phyloP scores from a whole-genome alignment of 1,140 invertebrate genomes.

The Neomicropteryx cornuta region DNA sequence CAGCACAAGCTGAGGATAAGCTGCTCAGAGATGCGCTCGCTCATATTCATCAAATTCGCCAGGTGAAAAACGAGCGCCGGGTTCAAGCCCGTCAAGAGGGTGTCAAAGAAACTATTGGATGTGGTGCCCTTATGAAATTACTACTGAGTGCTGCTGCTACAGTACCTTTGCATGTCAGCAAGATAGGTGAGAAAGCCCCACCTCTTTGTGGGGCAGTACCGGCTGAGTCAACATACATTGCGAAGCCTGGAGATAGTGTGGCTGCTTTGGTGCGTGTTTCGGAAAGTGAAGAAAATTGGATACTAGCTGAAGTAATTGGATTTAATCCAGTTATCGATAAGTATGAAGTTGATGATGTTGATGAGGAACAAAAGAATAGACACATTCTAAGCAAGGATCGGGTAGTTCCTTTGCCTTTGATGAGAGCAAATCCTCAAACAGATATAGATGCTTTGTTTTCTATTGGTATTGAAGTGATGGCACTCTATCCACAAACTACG shows the following conservation, averaged over 20 bases:
- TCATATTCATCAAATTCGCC: slow-evolving; percentile 84
- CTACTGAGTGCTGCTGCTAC: slow-evolving; percentile 83
- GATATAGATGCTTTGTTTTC: slow-evolving; percentile 87
- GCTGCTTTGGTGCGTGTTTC: slow-evolving; percentile 81
- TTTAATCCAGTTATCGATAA: slow-evolving; percentile 67
- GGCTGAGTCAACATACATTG: slow-evolving; percentile 77
- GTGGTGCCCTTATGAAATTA: slow-evolving; percentile 93
- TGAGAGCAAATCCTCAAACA: slow-evolving; percentile 92
- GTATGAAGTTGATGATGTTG: slow-evolving; percentile 96
- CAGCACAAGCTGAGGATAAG: slow-evolving; percentile 78
- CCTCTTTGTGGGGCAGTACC: slow-evolving; percentile 88
- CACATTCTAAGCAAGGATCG: slow-evolving; percentile 70
- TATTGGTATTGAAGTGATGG: slow-evolving; percentile 87
- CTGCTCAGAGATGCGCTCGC: slow-evolving; percentile 68
- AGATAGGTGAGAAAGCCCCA: slow-evolving; percentile 74
- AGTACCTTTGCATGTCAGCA: slow-evolving; percentile 85
- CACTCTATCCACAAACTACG: slow-evolving; percentile 96
- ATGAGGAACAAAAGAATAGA: slow-evolving; percentile 88
- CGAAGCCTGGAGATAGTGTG: slow-evolving; percentile 89
- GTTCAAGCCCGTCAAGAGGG: slow-evolving; percentile 72
- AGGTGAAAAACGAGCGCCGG: slow-evolving; percentile 77
- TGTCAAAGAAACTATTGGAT: slow-evolving; percentile 83
- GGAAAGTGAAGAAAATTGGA: slow-evolving; percentile 94
- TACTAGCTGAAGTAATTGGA: slow-evolving; percentile 86
- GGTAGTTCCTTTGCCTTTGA: slow-evolving; percentile 86